Percentiles rank a stretch among this genome's conserved stretches.
Evolutionary conservation across 37 sponge, comb jelly and placozoan species (phyloP).

Genomic region (Agelas oroides): DNA sequence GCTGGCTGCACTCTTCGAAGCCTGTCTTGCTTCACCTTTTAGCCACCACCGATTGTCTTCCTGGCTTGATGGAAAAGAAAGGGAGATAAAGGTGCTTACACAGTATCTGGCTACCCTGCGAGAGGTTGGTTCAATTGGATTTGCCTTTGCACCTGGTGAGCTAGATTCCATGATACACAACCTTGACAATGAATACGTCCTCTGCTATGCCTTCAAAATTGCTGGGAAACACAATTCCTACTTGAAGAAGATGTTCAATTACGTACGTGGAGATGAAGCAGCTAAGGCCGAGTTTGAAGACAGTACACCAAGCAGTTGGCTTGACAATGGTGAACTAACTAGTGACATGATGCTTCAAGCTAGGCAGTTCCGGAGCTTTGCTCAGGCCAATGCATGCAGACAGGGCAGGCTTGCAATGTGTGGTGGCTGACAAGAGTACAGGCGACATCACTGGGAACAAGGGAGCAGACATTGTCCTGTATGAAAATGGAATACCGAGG

Average conservation of each 20-base stretch:
- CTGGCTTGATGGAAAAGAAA: slow-evolving; percentile 30
- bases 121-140: neutral
- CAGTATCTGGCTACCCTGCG: slow-evolving; percentile 1
- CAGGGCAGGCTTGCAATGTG: no score
- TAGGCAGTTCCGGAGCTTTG: no score
- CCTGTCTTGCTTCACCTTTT: slow-evolving; percentile 17
- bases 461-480: no score
- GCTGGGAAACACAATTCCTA: neutral
- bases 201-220: slow-evolving; percentile 46
- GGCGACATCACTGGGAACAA: no score
- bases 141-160: neutral
- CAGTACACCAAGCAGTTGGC: no score
- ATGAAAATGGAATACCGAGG: no score
- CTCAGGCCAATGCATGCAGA: neutral
- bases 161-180: neutral
- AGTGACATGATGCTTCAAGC: neutral
- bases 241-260: neutral
- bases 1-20: slow-evolving; percentile 14
- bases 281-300: neutral
- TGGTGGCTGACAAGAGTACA: no score
- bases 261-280: neutral
- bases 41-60: neutral
- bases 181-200: slow-evolving; percentile 11
- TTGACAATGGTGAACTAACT: no score
- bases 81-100: slow-evolving; percentile 29